Evolutionary conservation across 2,888 invertebrate species (phyloP).

Genomic region (Lasioglossum marginatum): DNA sequence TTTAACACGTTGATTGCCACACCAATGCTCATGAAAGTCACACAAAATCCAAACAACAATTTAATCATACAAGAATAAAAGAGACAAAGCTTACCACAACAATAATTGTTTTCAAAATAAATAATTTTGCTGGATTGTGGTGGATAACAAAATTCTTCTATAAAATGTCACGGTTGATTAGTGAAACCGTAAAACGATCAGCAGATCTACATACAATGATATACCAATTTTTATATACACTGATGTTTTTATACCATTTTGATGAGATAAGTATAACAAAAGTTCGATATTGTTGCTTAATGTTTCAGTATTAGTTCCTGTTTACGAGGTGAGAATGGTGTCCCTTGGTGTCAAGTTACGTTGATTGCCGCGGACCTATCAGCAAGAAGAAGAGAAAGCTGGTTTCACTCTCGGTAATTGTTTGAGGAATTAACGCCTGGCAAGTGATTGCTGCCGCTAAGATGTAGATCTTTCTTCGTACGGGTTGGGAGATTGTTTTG

Average conservation of each 20-base stretch:
- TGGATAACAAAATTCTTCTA: not conserved
- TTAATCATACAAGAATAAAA: not conserved
- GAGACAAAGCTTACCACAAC: not conserved
- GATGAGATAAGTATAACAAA: not conserved
- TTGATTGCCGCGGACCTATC: constrained; percentile 10
- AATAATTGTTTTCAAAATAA: not conserved
- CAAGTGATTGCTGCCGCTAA: constrained; percentile 12
- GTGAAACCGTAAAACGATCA: no score
- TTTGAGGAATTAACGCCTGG: constrained; percentile 11
- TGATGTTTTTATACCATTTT: not conserved
- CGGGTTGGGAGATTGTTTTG: not conserved
- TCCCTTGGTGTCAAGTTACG: constrained; percentile 5
- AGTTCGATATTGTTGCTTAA: not conserved
- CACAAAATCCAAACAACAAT: no score
- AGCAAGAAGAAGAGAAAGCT: constrained; percentile 45
- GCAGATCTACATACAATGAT: no score
- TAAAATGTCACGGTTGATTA: no score
- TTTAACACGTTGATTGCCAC: no score
- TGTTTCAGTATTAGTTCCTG: not conserved
- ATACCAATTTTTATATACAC: not conserved
- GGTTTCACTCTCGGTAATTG: constrained; percentile 47
- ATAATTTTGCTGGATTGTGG: not conserved
- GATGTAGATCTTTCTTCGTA: constrained; percentile 1
- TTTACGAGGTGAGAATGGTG: not conserved
- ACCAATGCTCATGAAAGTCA: no score